A percentile compares a stretch with the other conserved stretches of the same genome.
phyloP scores from a whole-genome alignment of 2,113 vertebrate genomes.

The Lepus timidus region DNA sequence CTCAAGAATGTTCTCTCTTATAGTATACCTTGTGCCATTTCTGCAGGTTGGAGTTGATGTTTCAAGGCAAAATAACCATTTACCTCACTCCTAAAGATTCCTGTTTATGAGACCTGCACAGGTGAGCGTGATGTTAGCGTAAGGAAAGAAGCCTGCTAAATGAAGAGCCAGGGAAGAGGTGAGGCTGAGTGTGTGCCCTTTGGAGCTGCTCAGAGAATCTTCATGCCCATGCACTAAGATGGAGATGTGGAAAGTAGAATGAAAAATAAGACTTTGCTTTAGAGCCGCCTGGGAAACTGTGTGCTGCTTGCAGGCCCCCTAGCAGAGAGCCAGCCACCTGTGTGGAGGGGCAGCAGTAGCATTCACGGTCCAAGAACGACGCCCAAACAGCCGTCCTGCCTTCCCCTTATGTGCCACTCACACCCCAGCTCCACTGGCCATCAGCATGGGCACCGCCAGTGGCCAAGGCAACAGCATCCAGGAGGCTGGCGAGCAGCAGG shows the following conservation, averaged over 20 bases:
- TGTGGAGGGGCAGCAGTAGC: accelerated
- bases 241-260: background rate
- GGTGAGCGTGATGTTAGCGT: background rate
- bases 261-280: background rate
- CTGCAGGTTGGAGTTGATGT: background rate
- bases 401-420: accelerated
- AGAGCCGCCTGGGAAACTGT: background rate
- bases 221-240: background rate
- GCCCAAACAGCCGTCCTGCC: no score
- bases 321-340: background rate
- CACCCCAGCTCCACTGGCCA: background rate
- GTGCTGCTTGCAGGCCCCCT: background rate
- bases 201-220: background rate
- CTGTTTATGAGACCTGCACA: background rate
- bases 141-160: background rate
- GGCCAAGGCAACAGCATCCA: background rate
- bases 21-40: background rate
- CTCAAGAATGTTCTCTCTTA: background rate
- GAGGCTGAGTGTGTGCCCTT: background rate
- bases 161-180: background rate
- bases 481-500: background rate
- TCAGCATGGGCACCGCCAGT: accelerated
- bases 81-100: background rate
- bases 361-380: background rate
- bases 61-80: background rate